These are phyloP conservation scores for Centropus bengalensis DNA, from an alignment of 2,113 vertebrate species.

Conservation along the genomic window DNA sequence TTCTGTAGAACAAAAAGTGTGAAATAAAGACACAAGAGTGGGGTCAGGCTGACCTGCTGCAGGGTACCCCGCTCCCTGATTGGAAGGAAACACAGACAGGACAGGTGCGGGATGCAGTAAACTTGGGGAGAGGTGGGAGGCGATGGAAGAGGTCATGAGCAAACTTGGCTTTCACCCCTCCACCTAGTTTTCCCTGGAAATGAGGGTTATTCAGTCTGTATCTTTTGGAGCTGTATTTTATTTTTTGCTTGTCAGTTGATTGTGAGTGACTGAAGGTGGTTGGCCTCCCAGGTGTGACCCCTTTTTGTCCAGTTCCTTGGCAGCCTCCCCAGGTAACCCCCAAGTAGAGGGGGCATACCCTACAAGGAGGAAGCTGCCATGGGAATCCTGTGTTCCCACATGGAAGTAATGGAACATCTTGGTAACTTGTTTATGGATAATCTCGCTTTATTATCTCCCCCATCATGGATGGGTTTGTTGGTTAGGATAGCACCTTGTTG, in stretches of 20 bases:
- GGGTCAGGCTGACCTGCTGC: background rate
- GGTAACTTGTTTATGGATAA: background rate
- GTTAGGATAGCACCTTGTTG: background rate
- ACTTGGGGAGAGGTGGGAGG: background rate
- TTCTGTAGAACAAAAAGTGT: background rate
- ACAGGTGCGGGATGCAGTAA: background rate
- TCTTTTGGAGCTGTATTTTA: background rate
- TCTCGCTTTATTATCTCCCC: background rate
- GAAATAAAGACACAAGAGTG: background rate
- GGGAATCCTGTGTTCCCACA: background rate
- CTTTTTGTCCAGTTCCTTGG: background rate
- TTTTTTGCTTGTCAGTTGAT: background rate
- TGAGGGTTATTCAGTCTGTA: background rate
- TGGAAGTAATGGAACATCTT: background rate
- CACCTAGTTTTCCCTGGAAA: background rate
- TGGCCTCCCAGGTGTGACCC: background rate
- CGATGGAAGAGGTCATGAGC: accelerated
- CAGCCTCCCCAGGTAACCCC: background rate
- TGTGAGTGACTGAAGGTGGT: background rate
- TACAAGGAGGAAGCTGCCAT: background rate
- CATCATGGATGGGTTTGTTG: background rate
- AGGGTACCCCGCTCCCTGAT: accelerated
- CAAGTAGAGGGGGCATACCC: background rate
- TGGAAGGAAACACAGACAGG: background rate
- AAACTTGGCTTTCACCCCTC: background rate